phyloP scores from a whole-genome alignment of 2,113 vertebrate genomes.

The Lycaon pictus region DNA sequence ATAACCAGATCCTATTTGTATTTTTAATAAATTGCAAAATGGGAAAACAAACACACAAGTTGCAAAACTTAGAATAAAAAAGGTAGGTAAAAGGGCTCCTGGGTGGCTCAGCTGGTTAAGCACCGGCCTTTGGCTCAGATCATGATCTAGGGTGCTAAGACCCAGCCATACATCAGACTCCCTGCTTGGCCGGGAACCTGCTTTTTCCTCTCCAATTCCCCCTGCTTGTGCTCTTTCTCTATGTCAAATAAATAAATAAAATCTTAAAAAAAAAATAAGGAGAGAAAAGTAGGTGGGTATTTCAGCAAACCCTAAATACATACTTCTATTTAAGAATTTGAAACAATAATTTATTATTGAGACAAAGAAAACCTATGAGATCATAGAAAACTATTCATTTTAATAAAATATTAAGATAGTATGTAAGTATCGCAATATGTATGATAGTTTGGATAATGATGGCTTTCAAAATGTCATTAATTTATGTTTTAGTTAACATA shows the following conservation, averaged over 20 bases:
- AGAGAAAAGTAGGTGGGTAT: background rate
- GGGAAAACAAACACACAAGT: fast-evolving
- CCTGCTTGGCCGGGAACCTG: too few species aligned
- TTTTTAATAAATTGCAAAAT: background rate
- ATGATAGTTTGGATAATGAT: background rate
- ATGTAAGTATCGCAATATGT: background rate
- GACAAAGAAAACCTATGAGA: background rate
- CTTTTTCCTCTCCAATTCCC: too few species aligned
- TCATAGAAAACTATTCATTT: background rate
- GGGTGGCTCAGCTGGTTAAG: too few species aligned
- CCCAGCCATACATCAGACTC: too few species aligned
- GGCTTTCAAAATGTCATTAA: background rate
- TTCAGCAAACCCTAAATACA: background rate
- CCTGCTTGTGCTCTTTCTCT: too few species aligned
- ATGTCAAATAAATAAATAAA: too few species aligned
- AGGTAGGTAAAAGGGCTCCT: background rate
- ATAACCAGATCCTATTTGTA: background rate
- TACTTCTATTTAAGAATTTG: background rate
- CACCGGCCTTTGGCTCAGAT: too few species aligned
- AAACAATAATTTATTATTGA: background rate
- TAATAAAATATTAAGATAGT: background rate
- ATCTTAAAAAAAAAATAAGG: too few species aligned
- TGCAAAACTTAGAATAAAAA: background rate
- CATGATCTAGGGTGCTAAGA: too few species aligned
- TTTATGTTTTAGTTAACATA: background rate